Base-by-base conservation (phyloP, 1,140 invertebrate genomes). In the Bombus pascuorum region DNA sequence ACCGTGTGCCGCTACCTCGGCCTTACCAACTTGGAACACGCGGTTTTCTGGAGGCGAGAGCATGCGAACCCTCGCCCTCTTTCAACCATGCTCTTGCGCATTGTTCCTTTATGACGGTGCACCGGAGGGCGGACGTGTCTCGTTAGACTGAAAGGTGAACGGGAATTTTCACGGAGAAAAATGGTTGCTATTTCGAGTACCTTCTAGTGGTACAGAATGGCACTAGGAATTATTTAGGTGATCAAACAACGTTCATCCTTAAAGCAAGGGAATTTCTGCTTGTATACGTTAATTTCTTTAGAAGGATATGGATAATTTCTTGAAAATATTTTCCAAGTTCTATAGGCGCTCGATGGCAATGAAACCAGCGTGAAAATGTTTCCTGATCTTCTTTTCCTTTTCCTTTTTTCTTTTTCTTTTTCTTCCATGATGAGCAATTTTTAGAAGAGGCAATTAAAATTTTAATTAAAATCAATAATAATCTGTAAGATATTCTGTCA, bases 51-150 rank as follows among this genome's bases (percentile, higher is more conserved):
- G 39, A 66, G 28, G 76, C 39, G 18, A 66, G n/a, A 57, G 12
- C 42, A 74, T 18, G 3, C 42, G 32, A 76, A 37, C 37, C 34
- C 25, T 75, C 73, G 73, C 73, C 73, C 75, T 59, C 37, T 76
- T 76, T 59, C 34, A 9, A 1, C 57, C 32, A 28, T 4, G n/a
- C 62, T 62, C 3, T 62, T 13, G n/a, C 13, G 65, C 65, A 66
- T 32, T 32, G 65, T 66, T 66, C 32, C 65, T 66, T 66, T 32
- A 32, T 32, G n/a, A 65, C n/a, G 62, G 12, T 32, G n/a, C n/a
- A n/a, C 13, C n/a, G n/a, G 65, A 15, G 65, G n/a, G n/a, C 12
- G n/a, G n/a, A n/a, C n/a, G 65, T 2, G 13, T 66, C 6, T 32
- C 65, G 65, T 32, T 66, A 66, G n/a, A 6, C 32, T 66, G 65